phyloP scores from a whole-genome alignment of 2,113 vertebrate species.

The Pterocles orientalis region DNA sequence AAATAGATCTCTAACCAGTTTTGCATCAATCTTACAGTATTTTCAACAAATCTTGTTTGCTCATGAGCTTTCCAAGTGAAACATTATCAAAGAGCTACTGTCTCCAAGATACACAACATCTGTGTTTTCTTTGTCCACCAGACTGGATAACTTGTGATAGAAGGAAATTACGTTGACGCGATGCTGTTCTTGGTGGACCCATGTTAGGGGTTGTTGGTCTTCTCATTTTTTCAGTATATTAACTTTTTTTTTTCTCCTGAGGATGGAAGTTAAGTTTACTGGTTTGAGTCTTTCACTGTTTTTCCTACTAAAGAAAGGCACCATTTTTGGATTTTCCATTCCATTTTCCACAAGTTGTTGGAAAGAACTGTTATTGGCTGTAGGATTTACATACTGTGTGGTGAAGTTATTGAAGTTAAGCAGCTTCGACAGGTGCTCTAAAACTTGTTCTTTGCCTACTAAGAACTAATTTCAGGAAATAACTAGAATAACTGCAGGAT shows the following conservation, averaged over 20 bases:
- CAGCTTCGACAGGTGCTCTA: background rate
- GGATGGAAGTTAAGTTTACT: background rate
- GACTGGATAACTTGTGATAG: background rate
- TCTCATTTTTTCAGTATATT: background rate
- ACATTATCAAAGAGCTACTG: rapidly evolving
- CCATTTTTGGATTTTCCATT: background rate
- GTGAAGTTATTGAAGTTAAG: background rate
- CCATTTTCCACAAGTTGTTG: background rate
- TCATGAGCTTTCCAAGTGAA: background rate
- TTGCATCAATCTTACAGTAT: background rate
- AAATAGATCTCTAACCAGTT: background rate
- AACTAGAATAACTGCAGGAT: background rate
- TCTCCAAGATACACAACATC: rapidly evolving
- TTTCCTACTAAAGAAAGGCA: background rate
- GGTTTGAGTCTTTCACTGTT: background rate
- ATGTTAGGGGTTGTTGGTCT: background rate
- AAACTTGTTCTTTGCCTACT: background rate
- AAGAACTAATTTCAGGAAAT: background rate
- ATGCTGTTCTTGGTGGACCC: background rate
- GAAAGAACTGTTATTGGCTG: background rate
- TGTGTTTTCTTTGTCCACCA: background rate
- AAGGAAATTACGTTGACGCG: rapidly evolving
- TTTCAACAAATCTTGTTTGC: background rate
- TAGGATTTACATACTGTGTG: background rate
- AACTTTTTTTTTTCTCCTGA: too few species aligned